A percentile compares a stretch with the other conserved stretches of the same genome.
phyloP scores from a whole-genome alignment of 2,797 vertebrate genomes.

The Simalia tracyae region DNA sequence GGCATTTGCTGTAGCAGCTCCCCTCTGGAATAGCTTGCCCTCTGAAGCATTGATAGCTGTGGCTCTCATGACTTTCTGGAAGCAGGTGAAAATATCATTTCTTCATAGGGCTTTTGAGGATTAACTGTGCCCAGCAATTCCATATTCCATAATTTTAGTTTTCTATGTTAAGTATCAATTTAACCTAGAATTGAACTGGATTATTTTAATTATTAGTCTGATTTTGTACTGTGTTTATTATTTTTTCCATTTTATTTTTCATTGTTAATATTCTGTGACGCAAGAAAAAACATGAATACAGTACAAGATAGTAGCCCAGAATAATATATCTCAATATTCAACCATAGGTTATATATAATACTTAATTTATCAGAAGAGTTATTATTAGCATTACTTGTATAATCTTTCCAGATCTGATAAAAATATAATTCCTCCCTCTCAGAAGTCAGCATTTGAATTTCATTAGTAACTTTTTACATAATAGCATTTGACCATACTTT shows the following conservation, averaged over 20 bases:
- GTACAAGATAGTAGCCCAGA: not conserved
- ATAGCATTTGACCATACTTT: not conserved
- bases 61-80: not conserved
- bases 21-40: not conserved
- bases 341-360: not conserved
- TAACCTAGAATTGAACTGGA: no score
- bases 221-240: not conserved
- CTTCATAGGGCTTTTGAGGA: not conserved
- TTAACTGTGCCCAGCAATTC: not conserved
- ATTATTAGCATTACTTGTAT: not conserved
- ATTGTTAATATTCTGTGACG: not conserved
- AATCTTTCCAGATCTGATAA: not conserved
- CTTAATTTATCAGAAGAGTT: not conserved
- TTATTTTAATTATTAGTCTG: not conserved
- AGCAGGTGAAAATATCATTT: not conserved
- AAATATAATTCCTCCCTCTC: not conserved
- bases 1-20: not conserved
- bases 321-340: not conserved
- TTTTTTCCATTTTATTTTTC: not conserved
- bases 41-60: not conserved
- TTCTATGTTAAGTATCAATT: not conserved
- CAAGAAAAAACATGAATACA: not conserved
- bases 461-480: not conserved
- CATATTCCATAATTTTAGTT: not conserved
- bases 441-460: not conserved